These are phyloP conservation scores for Leuctra nigra DNA, from an alignment of 2,888 invertebrate species.

Conservation along the genomic window DNA sequence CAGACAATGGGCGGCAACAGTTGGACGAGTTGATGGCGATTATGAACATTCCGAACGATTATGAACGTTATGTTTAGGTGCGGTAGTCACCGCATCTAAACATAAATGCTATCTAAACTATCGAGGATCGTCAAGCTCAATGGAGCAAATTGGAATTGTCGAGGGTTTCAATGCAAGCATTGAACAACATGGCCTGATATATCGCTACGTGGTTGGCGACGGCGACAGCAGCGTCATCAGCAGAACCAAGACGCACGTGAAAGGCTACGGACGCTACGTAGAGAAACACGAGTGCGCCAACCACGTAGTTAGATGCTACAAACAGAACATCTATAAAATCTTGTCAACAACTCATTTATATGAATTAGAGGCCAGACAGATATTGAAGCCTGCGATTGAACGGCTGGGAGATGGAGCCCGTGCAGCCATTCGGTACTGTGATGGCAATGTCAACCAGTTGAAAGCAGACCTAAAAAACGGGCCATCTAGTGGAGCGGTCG, in stretches of 20 bases:
- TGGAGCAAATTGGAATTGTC: slow-evolving; percentile 27
- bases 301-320: slow-evolving; percentile 22
- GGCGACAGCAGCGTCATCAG: slow-evolving; percentile 27
- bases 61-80: too few species aligned
- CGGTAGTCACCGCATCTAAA: too few species aligned
- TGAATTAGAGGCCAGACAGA: background rate
- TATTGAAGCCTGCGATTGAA: too few species aligned
- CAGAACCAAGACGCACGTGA: slow-evolving; percentile 19
- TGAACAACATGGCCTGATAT: slow-evolving; percentile 24
- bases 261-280: slow-evolving; percentile 16
- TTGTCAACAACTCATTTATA: background rate
- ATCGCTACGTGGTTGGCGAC: slow-evolving; percentile 26
- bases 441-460: too few species aligned
- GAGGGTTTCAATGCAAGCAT: slow-evolving; percentile 28
- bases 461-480: too few species aligned
- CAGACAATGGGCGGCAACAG: slow-evolving; percentile 15
- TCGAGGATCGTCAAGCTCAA: slow-evolving; percentile 20
- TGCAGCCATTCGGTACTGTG: too few species aligned
- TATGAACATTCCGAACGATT: too few species aligned
- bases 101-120: background rate
- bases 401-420: too few species aligned
- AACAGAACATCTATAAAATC: slow-evolving; percentile 12
- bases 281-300: slow-evolving; percentile 28
- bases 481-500: too few species aligned
- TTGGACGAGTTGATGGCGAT: too few species aligned